Evolutionary conservation across 2,888 invertebrate genomes (phyloP).

Genomic region (Protonemura montana): DNA sequence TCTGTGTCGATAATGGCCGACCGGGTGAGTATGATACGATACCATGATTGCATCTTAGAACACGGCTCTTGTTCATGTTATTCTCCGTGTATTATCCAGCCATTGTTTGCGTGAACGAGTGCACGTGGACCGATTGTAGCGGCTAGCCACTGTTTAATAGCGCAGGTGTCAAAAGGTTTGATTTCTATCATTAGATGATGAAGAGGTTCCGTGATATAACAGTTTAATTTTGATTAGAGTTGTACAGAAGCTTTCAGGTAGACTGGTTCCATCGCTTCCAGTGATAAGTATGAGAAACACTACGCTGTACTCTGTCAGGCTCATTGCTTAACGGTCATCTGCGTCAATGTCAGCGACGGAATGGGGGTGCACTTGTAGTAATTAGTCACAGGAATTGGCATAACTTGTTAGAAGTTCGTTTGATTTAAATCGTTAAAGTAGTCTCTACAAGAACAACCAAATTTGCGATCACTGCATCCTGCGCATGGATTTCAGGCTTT

Average conservation of each 20-base stretch:
- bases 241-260: conserved; percentile 24
- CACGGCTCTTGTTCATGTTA: background rate
- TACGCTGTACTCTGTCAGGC: no score
- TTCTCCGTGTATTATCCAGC: background rate
- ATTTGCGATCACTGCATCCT: no score
- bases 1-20: background rate
- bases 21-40: background rate
- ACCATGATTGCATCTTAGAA: background rate
- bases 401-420: no score
- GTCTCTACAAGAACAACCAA: no score
- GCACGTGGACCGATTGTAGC: background rate
- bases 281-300: background rate
- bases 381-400: no score
- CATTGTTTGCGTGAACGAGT: conserved; percentile 7
- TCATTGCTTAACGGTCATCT: no score
- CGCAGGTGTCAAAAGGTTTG: conserved; percentile 37
- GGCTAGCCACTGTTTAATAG: conserved; percentile 39
- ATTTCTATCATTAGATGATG: conserved; percentile 40
- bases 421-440: no score
- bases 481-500: no score
- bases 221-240: conserved; percentile 40
- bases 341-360: no score
- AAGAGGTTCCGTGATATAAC: conserved; percentile 37
- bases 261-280: background rate
- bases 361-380: no score